Evolutionary conservation across 2,888 invertebrate genomes (phyloP).

Genomic region (Alviniconcha strummeri): DNA sequence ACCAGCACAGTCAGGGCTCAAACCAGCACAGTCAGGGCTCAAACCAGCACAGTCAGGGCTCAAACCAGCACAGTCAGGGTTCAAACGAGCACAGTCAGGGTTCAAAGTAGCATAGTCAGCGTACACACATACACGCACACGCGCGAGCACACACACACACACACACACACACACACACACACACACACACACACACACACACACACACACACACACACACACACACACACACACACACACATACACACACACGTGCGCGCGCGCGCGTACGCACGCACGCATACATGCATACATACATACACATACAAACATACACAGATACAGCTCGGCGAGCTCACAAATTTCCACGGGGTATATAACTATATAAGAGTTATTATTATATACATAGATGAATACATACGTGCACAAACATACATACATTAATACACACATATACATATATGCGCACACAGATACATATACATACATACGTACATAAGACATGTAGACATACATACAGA

Average conservation of each 20-base stretch:
- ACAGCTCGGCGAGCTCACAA: neutral
- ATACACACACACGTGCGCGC: slow-evolving; percentile 14
- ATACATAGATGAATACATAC: no score
- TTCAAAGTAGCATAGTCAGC: neutral
- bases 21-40: no score
- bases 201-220: neutral
- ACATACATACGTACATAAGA: neutral
- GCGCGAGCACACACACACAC: neutral
- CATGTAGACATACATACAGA: neutral
- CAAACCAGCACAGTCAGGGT: no score
- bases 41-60: no score
- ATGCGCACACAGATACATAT: neutral
- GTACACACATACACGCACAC: slow-evolving; percentile 3
- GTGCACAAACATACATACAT: no score
- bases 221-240: neutral
- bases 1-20: no score
- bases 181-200: neutral
- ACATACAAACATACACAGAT: no score
- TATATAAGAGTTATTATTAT: no score
- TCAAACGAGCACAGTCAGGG: no score
- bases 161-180: neutral
- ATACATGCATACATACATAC: neutral
- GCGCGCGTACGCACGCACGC: neutral
- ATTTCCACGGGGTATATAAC: no score
- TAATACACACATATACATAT: no score